These are phyloP conservation scores for Sphaerophoria taeniata DNA, from an alignment of 2,888 invertebrate species.

Conservation along the genomic window DNA sequence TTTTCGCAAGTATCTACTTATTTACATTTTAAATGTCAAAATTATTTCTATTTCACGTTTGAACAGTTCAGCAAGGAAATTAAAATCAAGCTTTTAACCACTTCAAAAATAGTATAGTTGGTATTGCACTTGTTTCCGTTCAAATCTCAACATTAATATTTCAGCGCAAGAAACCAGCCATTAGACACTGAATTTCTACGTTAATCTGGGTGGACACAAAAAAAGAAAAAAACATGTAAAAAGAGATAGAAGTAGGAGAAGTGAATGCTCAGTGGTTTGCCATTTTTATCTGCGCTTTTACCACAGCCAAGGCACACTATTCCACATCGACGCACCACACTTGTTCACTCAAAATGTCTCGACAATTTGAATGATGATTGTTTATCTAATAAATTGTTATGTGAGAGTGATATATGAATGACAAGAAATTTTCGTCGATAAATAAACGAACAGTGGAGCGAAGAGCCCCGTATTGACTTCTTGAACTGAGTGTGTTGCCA, in stretches of 20 bases:
- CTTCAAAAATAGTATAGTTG: too few relatives aligned
- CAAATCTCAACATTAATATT: neutral
- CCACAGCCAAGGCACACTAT: slow-evolving; percentile 12
- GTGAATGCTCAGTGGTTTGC: slow-evolving; percentile 10
- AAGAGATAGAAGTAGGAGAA: slow-evolving; percentile 42
- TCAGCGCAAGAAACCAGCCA: neutral
- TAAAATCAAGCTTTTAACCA: too few relatives aligned
- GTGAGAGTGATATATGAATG: slow-evolving; percentile 77
- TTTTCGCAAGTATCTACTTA: too few relatives aligned
- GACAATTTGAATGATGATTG: slow-evolving; percentile 75
- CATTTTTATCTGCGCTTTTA: slow-evolving; percentile 10
- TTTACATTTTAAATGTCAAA: too few relatives aligned
- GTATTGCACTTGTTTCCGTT: too few relatives aligned
- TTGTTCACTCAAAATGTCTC: slow-evolving; percentile 72
- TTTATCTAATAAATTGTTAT: slow-evolving; percentile 77
- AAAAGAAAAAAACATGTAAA: neutral
- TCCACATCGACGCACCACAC: slow-evolving; percentile 53
- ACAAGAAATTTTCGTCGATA: slow-evolving; percentile 76
- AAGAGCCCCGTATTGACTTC: slow-evolving; percentile 61
- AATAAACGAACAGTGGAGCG: slow-evolving; percentile 72
- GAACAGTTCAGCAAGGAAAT: too few relatives aligned
- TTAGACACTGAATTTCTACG: neutral
- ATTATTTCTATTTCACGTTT: too few relatives aligned
- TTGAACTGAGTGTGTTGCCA: slow-evolving; percentile 1
- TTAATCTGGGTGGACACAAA: slow-evolving; percentile 13